Percentiles rank a stretch among this genome's conserved stretches.
These are phyloP conservation scores for Agrilus biguttatus DNA, from an alignment of 2,888 invertebrate species.

Conservation along the genomic window DNA sequence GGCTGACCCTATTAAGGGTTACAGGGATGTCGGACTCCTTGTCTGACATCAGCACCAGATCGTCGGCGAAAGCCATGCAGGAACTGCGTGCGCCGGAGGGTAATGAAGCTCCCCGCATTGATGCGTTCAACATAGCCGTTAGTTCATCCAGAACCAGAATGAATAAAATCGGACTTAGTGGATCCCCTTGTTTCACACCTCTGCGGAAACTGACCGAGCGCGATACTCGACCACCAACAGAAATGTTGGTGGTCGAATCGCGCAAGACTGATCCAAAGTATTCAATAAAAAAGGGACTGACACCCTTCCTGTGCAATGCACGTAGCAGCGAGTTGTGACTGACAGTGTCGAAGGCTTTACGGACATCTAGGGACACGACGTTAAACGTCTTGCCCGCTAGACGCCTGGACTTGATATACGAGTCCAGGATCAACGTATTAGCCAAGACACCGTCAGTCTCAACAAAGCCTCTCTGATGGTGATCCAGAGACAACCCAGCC, in stretches of 20 bases:
- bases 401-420: no score
- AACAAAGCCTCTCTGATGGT: no score
- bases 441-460: no score
- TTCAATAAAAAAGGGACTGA: slow-evolving; percentile 16
- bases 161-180: slow-evolving; percentile 19
- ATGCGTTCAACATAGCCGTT: slow-evolving; percentile 1
- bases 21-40: slow-evolving; percentile 16
- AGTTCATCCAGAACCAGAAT: slow-evolving; percentile 6
- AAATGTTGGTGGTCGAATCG: slow-evolving; percentile 12
- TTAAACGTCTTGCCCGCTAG: no score
- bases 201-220: slow-evolving; percentile 13
- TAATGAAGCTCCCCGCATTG: slow-evolving; percentile 6
- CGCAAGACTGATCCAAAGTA: slow-evolving; percentile 17
- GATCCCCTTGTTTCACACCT: slow-evolving; percentile 24
- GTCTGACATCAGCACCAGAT: slow-evolving; percentile 21
- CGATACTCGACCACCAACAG: slow-evolving; percentile 7
- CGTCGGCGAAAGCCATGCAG: slow-evolving; percentile 25
- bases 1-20: slow-evolving; percentile 8
- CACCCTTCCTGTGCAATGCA: no score
- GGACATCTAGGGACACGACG: no score
- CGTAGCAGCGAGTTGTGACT: no score
- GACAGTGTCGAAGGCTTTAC: no score
- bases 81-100: neutral
- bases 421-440: no score
- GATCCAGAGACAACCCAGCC: no score